These are phyloP conservation scores for Drosophila formosana DNA, from an alignment of 2,888 invertebrate species.

Conservation along the genomic window DNA sequence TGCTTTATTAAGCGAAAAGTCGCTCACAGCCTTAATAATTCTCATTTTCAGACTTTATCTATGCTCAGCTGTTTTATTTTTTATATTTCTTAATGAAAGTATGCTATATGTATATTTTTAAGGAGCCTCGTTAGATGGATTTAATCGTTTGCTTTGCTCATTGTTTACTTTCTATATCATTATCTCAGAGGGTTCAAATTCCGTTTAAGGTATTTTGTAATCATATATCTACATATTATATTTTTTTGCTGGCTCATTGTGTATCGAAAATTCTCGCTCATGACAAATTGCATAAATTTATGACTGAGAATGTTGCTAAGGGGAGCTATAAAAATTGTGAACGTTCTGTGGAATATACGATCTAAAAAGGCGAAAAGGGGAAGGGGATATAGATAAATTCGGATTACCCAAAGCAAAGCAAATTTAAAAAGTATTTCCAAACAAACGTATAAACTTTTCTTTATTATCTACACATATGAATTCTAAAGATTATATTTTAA, in stretches of 20 bases:
- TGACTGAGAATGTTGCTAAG: slow-evolving; percentile 8
- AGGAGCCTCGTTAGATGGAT: background rate
- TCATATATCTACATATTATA: slow-evolving; percentile 21
- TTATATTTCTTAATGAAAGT: background rate
- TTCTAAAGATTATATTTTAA: too few relatives aligned
- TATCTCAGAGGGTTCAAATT: slow-evolving; percentile 17
- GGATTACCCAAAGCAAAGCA: too few relatives aligned
- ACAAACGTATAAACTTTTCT: too few relatives aligned
- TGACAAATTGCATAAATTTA: slow-evolving; percentile 21
- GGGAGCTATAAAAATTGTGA: background rate
- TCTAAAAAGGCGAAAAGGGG: too few relatives aligned
- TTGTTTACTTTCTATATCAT: slow-evolving; percentile 28
- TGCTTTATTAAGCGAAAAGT: slow-evolving; percentile 45
- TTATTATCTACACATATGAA: too few relatives aligned
- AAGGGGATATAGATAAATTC: too few relatives aligned
- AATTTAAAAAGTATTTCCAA: too few relatives aligned
- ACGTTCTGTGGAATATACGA: slow-evolving; percentile 4
- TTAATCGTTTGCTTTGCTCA: background rate
- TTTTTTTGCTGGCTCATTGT: slow-evolving; percentile 22
- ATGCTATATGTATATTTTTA: background rate
- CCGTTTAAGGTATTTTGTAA: slow-evolving; percentile 21
- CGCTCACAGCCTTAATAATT: background rate
- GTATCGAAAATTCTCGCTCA: slow-evolving; percentile 12
- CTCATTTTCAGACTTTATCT: slow-evolving; percentile 3
- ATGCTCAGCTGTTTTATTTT: slow-evolving; percentile 6